A percentile compares a stretch with the other conserved stretches of the same genome.
Evolutionary conservation across 2,797 vertebrate genomes (phyloP).

Genomic region (Meda fulgida): DNA sequence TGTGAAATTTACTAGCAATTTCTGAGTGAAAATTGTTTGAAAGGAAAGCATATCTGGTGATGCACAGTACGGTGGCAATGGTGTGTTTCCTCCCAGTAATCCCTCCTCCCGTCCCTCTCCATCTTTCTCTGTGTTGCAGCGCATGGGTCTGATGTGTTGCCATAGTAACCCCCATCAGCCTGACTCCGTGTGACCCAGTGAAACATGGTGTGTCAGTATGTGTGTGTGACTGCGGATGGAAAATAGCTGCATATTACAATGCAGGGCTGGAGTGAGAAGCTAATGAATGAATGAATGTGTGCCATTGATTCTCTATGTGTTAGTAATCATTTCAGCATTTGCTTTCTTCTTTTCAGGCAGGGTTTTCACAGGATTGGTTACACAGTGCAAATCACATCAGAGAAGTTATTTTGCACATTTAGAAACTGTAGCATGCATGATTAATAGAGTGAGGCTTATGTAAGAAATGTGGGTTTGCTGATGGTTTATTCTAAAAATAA

Average conservation of each 20-base stretch:
- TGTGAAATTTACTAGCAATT: too few relatives aligned
- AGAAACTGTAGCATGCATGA: neutral
- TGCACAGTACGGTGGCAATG: conserved; percentile 12
- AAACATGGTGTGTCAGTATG: conserved; percentile 61
- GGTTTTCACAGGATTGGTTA: neutral
- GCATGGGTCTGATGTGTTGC: conserved; percentile 79
- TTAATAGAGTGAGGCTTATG: neutral
- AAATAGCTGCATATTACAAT: conserved; percentile 47
- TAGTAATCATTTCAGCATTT: neutral
- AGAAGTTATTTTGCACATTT: neutral
- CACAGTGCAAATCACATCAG: neutral
- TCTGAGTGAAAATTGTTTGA: neutral
- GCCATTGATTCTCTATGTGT: conserved; percentile 23
- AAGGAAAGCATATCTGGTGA: conserved; percentile 4
- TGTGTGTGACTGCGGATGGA: conserved; percentile 52
- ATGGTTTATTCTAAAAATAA: neutral
- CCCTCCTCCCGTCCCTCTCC: neutral
- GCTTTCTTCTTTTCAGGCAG: neutral
- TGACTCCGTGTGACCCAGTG: conserved; percentile 75
- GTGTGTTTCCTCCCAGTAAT: conserved; percentile 11
- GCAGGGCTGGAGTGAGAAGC: conserved; percentile 18
- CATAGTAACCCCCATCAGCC: conserved; percentile 77
- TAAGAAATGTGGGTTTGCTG: neutral
- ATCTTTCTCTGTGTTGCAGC: conserved; percentile 62
- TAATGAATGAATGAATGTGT: conserved; percentile 13